Evolutionary conservation across 2,888 invertebrate genomes (phyloP).

Genomic region (Epinotia nisella): DNA sequence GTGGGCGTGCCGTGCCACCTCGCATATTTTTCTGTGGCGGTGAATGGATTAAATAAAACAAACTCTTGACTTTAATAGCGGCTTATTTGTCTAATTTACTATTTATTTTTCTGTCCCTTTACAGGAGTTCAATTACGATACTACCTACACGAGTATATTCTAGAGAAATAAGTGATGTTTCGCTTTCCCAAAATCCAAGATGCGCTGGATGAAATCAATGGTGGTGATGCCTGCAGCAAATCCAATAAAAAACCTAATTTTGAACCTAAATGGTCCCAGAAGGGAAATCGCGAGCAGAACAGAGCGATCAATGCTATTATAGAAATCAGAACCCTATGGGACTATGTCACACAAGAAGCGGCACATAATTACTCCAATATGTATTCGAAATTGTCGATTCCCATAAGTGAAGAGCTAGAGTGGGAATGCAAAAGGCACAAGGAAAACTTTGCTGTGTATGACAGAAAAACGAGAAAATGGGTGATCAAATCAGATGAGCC

Average conservation of each 20-base stretch:
- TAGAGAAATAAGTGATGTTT: background rate
- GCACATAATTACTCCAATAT: constrained; percentile 19
- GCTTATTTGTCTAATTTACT: background rate
- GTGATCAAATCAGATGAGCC: constrained; percentile 19
- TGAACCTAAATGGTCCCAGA: constrained; percentile 2
- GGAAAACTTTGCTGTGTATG: constrained; percentile 34
- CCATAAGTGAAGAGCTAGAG: constrained; percentile 2
- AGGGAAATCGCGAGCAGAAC: background rate
- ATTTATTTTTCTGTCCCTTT: background rate
- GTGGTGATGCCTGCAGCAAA: background rate
- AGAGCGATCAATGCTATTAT: constrained; percentile 30
- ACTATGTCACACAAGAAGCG: constrained; percentile 27
- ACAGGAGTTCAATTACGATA: background rate
- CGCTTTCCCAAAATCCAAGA: constrained; percentile 3
- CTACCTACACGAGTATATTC: background rate
- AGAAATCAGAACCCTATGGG: constrained; percentile 36
- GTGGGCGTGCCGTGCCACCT: no score
- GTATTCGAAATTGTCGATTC: constrained; percentile 22
- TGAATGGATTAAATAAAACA: no score
- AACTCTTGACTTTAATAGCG: background rate
- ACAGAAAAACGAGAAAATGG: constrained; percentile 21
- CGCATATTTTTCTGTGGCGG: no score
- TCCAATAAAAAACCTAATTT: constrained; percentile 7
- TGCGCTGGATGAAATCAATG: background rate
- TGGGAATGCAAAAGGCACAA: constrained; percentile 17